Conservation (phyloP, 2,888 invertebrate genomes). For the Heliconius cydno region DNA sequence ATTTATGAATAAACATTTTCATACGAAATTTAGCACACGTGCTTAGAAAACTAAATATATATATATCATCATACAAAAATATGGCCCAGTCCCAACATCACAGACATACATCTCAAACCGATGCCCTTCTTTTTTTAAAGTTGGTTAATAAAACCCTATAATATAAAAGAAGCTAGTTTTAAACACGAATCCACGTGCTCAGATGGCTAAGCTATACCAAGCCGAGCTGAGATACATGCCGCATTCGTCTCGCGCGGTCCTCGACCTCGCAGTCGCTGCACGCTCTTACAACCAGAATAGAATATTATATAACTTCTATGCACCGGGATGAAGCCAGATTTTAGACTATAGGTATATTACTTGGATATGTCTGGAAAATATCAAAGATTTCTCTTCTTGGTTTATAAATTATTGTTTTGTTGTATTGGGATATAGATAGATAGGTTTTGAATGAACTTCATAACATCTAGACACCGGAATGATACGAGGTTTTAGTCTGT, state of each 20-base stretch:
- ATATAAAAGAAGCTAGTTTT: conserved; percentile 11
- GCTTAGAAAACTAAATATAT: not conserved
- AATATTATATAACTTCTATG: conserved; percentile 39
- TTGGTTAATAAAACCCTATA: not conserved
- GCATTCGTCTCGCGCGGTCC: conserved; percentile 40
- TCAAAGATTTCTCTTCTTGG: not conserved
- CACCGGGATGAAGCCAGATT: conserved; percentile 27
- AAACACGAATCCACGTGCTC: conserved; percentile 23
- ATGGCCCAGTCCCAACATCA: not conserved
- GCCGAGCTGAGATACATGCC: conserved; percentile 36
- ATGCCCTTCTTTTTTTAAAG: not conserved
- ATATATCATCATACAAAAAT: not conserved
- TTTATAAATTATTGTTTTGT: not conserved
- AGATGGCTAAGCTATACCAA: conserved; percentile 23
- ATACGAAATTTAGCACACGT: not conserved
- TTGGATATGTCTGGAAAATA: not conserved
- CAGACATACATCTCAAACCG: not conserved
- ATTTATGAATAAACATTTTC: not conserved
- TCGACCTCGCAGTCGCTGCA: conserved; percentile 35
- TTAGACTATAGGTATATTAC: not conserved
- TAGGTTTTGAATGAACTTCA: too few relatives aligned
- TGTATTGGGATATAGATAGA: not conserved
- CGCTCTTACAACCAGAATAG: conserved; percentile 35
- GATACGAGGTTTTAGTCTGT: too few relatives aligned
- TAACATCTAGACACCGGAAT: too few relatives aligned